Percentiles rank a stretch among this genome's conserved stretches.
Evolutionary conservation across 1,140 invertebrate species (phyloP).

Genomic region (Caerostris darwini): DNA sequence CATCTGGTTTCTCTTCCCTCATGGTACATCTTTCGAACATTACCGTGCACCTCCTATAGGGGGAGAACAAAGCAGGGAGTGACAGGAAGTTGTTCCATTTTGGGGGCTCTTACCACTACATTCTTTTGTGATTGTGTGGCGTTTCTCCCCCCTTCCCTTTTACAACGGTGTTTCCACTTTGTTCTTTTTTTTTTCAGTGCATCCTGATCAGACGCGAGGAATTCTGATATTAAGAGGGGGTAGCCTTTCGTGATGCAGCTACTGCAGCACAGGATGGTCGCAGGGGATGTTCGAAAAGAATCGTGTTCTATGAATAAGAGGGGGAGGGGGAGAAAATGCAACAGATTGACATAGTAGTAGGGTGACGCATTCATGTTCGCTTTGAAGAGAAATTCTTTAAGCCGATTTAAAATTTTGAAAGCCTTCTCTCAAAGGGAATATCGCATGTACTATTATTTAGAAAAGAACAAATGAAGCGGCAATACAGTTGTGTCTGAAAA

Average conservation of each 20-base stretch:
- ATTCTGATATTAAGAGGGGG: background rate
- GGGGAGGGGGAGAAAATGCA: background rate
- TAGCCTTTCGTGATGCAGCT: background rate
- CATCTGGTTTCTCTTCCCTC: background rate
- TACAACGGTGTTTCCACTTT: slow-evolving; percentile 21
- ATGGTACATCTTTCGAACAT: slow-evolving; percentile 17
- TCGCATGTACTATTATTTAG: background rate
- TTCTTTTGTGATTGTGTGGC: slow-evolving; percentile 28
- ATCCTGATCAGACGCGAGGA: background rate
- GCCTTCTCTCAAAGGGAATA: background rate
- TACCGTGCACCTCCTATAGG: slow-evolving; percentile 13
- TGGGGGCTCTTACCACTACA: background rate
- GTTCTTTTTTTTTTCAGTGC: background rate
- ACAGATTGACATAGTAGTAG: slow-evolving; percentile 11
- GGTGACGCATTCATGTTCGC: background rate
- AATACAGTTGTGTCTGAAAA: background rate
- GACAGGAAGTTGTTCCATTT: slow-evolving; percentile 31
- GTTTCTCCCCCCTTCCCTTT: background rate
- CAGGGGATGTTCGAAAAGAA: background rate
- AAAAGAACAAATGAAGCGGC: background rate
- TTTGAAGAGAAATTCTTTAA: background rate
- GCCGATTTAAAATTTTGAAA: slow-evolving; percentile 6
- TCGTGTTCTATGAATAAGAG: background rate
- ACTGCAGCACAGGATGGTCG: background rate
- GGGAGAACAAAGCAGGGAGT: slow-evolving; percentile 2